phyloP scores from a whole-genome alignment of 2,888 invertebrate genomes.

The Strigamia crassipes region DNA sequence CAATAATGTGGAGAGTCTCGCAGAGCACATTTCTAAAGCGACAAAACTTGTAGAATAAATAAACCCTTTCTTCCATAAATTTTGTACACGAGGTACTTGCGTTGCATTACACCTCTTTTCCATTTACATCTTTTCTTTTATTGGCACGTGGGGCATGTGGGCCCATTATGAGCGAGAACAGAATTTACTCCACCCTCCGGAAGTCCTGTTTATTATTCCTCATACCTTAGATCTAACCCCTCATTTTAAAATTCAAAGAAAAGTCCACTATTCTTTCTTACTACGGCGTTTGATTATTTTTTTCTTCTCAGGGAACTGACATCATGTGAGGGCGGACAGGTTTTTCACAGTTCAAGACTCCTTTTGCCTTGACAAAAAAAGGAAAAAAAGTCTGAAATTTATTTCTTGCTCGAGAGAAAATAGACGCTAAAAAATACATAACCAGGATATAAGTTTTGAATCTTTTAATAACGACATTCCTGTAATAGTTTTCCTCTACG shows the following conservation, averaged over 20 bases:
- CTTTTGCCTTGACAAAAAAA: background rate
- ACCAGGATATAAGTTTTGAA: background rate
- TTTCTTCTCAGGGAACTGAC: background rate
- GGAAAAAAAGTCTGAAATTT: background rate
- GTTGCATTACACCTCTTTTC: background rate
- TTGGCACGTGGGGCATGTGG: background rate
- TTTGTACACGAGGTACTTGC: background rate
- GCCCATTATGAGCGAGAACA: background rate
- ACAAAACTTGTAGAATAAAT: too few species aligned
- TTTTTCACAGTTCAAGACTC: background rate
- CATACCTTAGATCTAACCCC: background rate
- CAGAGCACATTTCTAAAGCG: background rate
- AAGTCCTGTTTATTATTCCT: background rate
- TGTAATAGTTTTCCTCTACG: background rate
- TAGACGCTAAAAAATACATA: background rate
- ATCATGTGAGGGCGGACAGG: background rate
- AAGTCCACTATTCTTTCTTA: background rate
- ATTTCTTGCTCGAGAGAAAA: background rate
- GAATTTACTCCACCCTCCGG: background rate
- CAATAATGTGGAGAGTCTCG: background rate
- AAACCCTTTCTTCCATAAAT: background rate
- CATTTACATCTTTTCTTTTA: background rate
- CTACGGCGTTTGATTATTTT: background rate
- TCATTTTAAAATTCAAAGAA: background rate
- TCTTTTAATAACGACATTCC: slow-evolving; percentile 6